Conservation (phyloP, 2,113 vertebrate genomes). For the Thermophis baileyi region DNA sequence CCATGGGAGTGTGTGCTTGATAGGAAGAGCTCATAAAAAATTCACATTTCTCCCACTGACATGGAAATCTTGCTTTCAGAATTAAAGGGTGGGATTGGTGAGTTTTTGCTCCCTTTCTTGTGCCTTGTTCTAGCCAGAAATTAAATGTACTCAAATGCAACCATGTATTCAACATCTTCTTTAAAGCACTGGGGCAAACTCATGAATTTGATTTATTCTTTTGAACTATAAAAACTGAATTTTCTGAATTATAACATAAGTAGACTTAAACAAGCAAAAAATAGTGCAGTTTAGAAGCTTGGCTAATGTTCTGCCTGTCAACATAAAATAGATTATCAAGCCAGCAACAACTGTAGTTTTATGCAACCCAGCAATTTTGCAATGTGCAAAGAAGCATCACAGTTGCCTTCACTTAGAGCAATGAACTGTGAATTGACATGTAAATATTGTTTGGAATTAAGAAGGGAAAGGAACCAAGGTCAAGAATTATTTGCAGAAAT, state of each 20-base stretch:
- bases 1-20: slow-evolving; percentile 63
- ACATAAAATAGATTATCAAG: not conserved
- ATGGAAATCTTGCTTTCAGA: slow-evolving; percentile 2
- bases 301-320: not conserved
- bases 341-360: not conserved
- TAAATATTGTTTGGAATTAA: not conserved
- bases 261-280: slow-evolving; percentile 12
- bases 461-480: slow-evolving; percentile 25
- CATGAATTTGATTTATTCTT: not conserved
- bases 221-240: not conserved
- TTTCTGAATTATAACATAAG: slow-evolving; percentile 7
- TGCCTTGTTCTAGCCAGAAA: slow-evolving; percentile 51
- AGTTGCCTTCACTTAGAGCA: slow-evolving; percentile 13
- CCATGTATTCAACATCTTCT: slow-evolving; percentile 22
- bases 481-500: not conserved
- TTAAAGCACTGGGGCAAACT: not conserved
- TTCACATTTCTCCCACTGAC: not conserved
- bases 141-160: slow-evolving; percentile 34
- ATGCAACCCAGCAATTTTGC: not conserved
- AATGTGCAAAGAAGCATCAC: slow-evolving; percentile 10
- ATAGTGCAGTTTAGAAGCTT: not conserved
- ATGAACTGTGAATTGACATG: not conserved
- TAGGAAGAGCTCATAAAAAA: slow-evolving; percentile 42
- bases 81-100: slow-evolving; percentile 50
- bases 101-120: slow-evolving; percentile 48